phyloP scores from a whole-genome alignment of 2,797 vertebrate genomes.

The Pelochelys cantorii region DNA sequence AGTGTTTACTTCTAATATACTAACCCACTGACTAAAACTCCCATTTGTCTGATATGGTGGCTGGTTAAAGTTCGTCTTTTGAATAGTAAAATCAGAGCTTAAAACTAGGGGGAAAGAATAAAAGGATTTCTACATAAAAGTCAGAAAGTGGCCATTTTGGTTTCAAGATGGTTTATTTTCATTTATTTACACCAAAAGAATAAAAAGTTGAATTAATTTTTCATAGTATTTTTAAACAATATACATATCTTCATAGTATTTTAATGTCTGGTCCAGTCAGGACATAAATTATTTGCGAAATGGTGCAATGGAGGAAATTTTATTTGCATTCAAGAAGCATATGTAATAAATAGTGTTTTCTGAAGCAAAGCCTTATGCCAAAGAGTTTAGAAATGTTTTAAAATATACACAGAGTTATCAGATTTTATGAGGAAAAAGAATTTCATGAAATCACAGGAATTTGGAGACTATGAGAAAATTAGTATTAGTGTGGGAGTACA shows the following conservation, averaged over 20 bases:
- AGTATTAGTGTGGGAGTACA: background rate
- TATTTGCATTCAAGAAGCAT: background rate
- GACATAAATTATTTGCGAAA: constrained; percentile 40
- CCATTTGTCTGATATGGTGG: constrained; percentile 79
- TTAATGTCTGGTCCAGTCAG: constrained; percentile 28
- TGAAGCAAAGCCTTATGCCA: background rate
- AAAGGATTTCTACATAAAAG: constrained; percentile 72
- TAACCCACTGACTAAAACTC: constrained; percentile 69
- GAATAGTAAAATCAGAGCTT: constrained; percentile 75
- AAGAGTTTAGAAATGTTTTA: background rate
- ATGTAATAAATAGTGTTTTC: background rate
- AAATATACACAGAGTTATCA: background rate
- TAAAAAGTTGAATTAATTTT: constrained; percentile 71
- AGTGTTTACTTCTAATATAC: constrained; percentile 74
- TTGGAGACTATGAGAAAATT: background rate
- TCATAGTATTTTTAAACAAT: constrained; percentile 66
- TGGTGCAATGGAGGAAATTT: background rate
- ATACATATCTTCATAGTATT: constrained; percentile 56
- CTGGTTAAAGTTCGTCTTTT: constrained; percentile 81
- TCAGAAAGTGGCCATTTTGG: constrained; percentile 67
- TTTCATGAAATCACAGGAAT: background rate
- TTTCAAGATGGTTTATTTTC: constrained; percentile 40
- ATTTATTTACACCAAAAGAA: constrained; percentile 67
- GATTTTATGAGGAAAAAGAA: background rate
- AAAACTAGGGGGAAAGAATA: constrained; percentile 63